These are phyloP conservation scores for Ophraella communa DNA, from an alignment of 2,888 invertebrate species.

Conservation along the genomic window DNA sequence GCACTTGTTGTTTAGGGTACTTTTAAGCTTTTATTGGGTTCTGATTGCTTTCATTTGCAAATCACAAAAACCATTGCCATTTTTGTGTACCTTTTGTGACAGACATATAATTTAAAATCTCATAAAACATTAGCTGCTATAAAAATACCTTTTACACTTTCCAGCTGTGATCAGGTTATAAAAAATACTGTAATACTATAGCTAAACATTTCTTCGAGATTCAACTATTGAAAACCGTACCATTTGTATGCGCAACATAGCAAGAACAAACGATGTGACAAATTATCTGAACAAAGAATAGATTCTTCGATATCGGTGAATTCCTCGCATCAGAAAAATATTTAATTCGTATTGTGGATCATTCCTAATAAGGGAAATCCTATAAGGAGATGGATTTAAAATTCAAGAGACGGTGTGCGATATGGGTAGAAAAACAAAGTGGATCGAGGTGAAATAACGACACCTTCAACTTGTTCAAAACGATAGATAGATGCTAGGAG, in stretches of 20 bases:
- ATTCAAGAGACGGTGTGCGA: constrained; percentile 43
- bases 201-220: neutral
- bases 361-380: constrained; percentile 35
- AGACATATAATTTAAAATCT: neutral
- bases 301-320: constrained; percentile 33
- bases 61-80: no score
- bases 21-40: no score
- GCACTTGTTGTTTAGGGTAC: no score
- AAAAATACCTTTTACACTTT: neutral
- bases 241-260: constrained; percentile 33
- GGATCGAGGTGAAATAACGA: constrained; percentile 50
- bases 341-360: constrained; percentile 34
- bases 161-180: neutral
- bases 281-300: constrained; percentile 35
- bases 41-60: no score
- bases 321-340: constrained; percentile 35
- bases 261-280: constrained; percentile 33
- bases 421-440: constrained; percentile 44
- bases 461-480: constrained; percentile 46
- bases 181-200: neutral
- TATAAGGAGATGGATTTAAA: constrained; percentile 39
- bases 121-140: neutral
- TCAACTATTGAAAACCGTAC: constrained; percentile 1
- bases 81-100: no score
- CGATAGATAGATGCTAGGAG: constrained; percentile 27